Evolutionary conservation across 1,140 invertebrate species (phyloP).

Genomic region (Heliconius himera): DNA sequence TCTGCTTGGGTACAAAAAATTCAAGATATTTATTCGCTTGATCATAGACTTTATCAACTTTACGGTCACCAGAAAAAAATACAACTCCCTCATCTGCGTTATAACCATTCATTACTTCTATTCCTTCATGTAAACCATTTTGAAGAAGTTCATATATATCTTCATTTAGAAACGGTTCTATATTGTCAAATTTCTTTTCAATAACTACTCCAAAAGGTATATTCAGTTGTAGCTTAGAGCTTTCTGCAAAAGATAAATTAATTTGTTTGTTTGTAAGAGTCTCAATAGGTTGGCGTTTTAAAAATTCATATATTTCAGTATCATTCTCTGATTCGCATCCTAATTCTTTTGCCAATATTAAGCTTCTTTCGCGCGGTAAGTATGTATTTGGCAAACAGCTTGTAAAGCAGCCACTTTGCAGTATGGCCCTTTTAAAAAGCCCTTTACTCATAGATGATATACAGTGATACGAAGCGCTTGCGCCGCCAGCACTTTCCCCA

Average conservation of each 20-base stretch:
- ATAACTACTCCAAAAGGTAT: slow-evolving; percentile 40
- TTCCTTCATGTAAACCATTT: slow-evolving; percentile 51
- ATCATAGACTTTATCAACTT: slow-evolving; percentile 35
- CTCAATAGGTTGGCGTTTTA: slow-evolving; percentile 44
- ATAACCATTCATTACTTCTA: slow-evolving; percentile 58
- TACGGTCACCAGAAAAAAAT: slow-evolving; percentile 22
- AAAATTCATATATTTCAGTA: slow-evolving; percentile 46
- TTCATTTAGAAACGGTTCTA: slow-evolving; percentile 46
- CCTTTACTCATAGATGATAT: slow-evolving; percentile 74
- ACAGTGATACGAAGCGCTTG: slow-evolving; percentile 71
- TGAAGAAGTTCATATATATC: slow-evolving; percentile 40
- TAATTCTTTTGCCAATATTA: slow-evolving; percentile 46
- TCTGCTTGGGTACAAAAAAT: slow-evolving; percentile 45
- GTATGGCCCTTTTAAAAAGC: slow-evolving; percentile 54
- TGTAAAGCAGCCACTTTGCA: slow-evolving; percentile 49
- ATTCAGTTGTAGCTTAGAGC: slow-evolving; percentile 14
- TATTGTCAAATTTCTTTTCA: slow-evolving; percentile 51
- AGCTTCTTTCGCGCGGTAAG: slow-evolving; percentile 44
- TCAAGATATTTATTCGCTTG: slow-evolving; percentile 46
- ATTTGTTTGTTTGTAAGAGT: slow-evolving; percentile 36
- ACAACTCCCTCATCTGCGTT: slow-evolving; percentile 53
- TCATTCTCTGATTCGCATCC: slow-evolving; percentile 46
- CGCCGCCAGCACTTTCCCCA: slow-evolving; percentile 83
- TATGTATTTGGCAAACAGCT: slow-evolving; percentile 40
- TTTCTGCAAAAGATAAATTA: slow-evolving; percentile 35